phyloP scores from a whole-genome alignment of 2,888 invertebrate genomes.

The Pristionchus japonicus region DNA sequence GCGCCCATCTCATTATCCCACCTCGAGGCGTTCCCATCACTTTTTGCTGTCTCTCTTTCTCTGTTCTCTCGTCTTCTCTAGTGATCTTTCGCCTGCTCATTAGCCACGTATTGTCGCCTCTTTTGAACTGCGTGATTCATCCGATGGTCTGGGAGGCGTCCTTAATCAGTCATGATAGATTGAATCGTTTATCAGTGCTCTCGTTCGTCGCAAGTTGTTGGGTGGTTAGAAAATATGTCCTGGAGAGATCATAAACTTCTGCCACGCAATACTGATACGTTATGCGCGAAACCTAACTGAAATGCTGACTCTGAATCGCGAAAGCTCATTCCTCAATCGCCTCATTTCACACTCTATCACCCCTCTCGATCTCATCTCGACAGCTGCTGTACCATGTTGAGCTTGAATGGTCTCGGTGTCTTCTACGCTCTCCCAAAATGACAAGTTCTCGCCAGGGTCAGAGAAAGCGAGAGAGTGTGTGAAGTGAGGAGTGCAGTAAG shows the following conservation, averaged over 20 bases:
- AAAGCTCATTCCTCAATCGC: neutral
- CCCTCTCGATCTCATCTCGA: neutral
- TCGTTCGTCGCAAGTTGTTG: neutral
- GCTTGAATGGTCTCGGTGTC: too few relatives aligned
- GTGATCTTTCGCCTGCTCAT: neutral
- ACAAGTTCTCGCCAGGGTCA: too few relatives aligned
- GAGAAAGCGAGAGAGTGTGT: too few relatives aligned
- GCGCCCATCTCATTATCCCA: neutral
- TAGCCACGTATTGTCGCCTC: neutral
- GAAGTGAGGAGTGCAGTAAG: too few relatives aligned
- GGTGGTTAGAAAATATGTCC: neutral
- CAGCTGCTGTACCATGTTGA: slow-evolving; percentile 14
- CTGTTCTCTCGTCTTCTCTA: neutral
- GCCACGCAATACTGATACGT: neutral
- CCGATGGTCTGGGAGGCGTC: neutral
- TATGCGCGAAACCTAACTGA: neutral
- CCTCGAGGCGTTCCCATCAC: neutral
- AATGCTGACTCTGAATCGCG: neutral
- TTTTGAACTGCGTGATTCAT: neutral
- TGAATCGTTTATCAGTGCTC: neutral
- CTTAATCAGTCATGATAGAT: neutral
- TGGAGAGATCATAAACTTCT: neutral
- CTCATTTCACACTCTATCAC: neutral
- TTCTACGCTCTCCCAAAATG: too few relatives aligned
- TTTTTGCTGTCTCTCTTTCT: neutral